Percentiles rank a stretch among this genome's conserved stretches.
These are phyloP conservation scores for Plecotus auritus DNA, from an alignment of 2,113 vertebrate genomes.

Conservation along the genomic window DNA sequence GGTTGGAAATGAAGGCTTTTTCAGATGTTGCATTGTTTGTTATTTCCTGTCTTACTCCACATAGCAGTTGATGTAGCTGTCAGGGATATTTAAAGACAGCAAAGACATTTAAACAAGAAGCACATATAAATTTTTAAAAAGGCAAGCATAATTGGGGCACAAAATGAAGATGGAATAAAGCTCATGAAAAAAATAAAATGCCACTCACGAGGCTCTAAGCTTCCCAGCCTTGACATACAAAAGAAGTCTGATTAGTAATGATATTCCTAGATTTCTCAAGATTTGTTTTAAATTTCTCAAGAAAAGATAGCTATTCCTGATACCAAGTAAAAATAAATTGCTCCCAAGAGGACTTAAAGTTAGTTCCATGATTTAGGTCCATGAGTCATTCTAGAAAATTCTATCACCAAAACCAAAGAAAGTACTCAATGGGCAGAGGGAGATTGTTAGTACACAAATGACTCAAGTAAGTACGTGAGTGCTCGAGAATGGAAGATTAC, in stretches of 20 bases:
- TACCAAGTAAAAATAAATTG: background rate
- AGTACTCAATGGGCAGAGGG: background rate
- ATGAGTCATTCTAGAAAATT: background rate
- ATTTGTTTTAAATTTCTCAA: background rate
- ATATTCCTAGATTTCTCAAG: background rate
- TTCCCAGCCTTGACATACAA: background rate
- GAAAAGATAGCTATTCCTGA: slow-evolving; percentile 27
- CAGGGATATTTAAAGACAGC: background rate
- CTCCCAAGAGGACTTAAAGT: background rate
- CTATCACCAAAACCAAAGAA: background rate
- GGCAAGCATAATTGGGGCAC: background rate
- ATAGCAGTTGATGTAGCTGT: background rate
- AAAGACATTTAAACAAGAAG: background rate
- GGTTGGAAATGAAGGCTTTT: background rate
- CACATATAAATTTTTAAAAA: background rate
- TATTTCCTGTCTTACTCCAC: background rate
- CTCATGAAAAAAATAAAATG: background rate
- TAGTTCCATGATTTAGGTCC: background rate
- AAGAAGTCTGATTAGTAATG: background rate
- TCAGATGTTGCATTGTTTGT: background rate
- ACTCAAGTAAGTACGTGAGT: background rate
- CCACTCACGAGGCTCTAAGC: too few species aligned
- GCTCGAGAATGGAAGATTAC: background rate
- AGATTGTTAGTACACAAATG: background rate
- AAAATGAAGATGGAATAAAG: background rate